These are phyloP conservation scores for Acanthosepion lycidas DNA, from an alignment of 2,888 invertebrate species.

Conservation along the genomic window DNA sequence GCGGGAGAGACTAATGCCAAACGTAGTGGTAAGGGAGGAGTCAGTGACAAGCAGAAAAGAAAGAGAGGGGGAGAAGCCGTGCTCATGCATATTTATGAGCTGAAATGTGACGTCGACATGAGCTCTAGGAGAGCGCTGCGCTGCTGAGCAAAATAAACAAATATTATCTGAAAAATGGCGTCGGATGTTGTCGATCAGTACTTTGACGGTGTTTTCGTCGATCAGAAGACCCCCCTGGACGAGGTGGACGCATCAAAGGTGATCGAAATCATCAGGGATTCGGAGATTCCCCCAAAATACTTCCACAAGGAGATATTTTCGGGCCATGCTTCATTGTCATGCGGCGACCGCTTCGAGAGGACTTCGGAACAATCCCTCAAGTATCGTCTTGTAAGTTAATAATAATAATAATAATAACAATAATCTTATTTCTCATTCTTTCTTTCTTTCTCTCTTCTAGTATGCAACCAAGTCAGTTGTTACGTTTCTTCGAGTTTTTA, in stretches of 20 bases:
- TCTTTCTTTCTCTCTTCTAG: background rate
- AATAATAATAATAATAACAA: background rate
- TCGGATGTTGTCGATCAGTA: conserved; percentile 45
- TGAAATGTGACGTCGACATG: conserved; percentile 2
- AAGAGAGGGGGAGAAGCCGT: background rate
- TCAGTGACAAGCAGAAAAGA: background rate
- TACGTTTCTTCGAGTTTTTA: too few relatives aligned
- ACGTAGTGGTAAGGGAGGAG: background rate
- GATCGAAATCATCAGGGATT: conserved; percentile 44
- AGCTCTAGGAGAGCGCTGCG: conserved; percentile 34
- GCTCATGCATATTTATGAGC: conserved; percentile 14
- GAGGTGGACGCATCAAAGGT: conserved; percentile 43
- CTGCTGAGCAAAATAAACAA: conserved; percentile 13
- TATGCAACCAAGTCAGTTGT: too few relatives aligned
- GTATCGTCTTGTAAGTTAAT: conserved; percentile 40
- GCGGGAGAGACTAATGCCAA: background rate
- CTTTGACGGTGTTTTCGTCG: conserved; percentile 43
- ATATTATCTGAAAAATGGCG: conserved; percentile 40
- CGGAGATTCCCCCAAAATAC: conserved; percentile 43
- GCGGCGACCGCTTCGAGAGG: conserved; percentile 41
- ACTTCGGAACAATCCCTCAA: conserved; percentile 46
- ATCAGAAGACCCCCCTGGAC: conserved; percentile 42
- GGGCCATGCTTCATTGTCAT: conserved; percentile 44
- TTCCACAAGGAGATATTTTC: conserved; percentile 47
- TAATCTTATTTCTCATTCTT: too few relatives aligned